Conservation (phyloP, 92 coral and sea anemone genomes). For the Epizoanthus fatuus region DNA sequence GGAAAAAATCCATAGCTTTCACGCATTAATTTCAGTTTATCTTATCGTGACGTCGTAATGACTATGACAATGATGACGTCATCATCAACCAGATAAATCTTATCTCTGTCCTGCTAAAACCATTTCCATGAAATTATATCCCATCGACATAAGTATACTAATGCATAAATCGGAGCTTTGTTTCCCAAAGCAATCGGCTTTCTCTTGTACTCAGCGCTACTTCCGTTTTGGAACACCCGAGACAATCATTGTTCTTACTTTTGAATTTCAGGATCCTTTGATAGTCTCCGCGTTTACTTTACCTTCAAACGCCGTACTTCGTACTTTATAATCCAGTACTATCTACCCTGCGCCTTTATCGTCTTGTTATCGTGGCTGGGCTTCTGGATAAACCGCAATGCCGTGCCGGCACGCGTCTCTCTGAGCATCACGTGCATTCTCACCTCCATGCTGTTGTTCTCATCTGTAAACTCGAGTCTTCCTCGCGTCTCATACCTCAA, state of each 20-base stretch:
- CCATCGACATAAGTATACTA: no score
- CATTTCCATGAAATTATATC: no score
- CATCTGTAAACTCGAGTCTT: slow-evolving; percentile 82
- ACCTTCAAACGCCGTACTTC: slow-evolving; percentile 85
- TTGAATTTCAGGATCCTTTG: slow-evolving; percentile 76
- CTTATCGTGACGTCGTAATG: no score
- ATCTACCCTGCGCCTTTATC: slow-evolving; percentile 77
- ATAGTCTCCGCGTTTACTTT: slow-evolving; percentile 80
- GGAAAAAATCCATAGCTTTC: no score
- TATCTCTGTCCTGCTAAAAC: no score
- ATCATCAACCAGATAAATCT: no score
- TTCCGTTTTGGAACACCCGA: no score
- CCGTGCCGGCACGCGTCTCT: slow-evolving; percentile 87
- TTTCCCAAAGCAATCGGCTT: no score
- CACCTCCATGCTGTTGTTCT: slow-evolving; percentile 84
- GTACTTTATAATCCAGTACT: slow-evolving; percentile 83
- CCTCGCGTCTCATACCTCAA: slow-evolving; percentile 88
- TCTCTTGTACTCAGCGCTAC: no score
- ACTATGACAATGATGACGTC: no score
- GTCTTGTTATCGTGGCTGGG: slow-evolving; percentile 84
- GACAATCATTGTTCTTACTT: background rate
- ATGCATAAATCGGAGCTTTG: no score
- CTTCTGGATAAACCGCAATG: slow-evolving; percentile 90
- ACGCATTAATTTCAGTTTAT: no score
- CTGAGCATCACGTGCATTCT: slow-evolving; percentile 88